A percentile compares a stretch with the other conserved stretches of the same genome.
Conservation (phyloP, 1,140 invertebrate species). For the Micrasema minimum region DNA sequence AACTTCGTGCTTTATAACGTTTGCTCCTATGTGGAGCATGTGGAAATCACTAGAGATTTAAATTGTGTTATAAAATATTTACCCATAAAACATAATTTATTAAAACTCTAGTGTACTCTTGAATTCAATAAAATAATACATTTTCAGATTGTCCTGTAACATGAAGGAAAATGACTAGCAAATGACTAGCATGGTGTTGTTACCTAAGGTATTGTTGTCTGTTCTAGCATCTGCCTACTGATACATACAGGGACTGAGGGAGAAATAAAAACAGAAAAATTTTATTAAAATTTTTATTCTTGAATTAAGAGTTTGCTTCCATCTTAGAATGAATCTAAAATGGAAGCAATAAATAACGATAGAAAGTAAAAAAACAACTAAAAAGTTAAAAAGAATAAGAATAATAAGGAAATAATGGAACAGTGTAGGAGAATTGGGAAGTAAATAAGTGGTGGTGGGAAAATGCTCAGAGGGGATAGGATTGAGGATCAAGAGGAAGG, state of each 20-base stretch:
- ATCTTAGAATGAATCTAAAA: conserved; percentile 24
- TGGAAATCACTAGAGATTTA: no score
- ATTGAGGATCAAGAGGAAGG: neutral
- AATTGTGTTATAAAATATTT: no score
- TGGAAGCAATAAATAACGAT: conserved; percentile 32
- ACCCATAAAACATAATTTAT: no score
- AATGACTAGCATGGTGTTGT: neutral
- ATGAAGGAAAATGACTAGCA: neutral
- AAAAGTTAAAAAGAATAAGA: conserved; percentile 20
- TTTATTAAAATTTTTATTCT: conserved; percentile 28
- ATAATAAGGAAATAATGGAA: conserved; percentile 16
- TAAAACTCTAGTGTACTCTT: no score
- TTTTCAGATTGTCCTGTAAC: no score
- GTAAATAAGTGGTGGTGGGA: neutral
- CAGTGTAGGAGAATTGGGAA: neutral
- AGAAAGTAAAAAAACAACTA: conserved; percentile 19
- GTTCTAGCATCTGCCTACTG: no score
- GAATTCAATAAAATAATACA: no score
- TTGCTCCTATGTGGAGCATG: no score
- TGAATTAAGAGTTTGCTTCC: conserved; percentile 9
- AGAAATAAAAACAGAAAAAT: conserved; percentile 4
- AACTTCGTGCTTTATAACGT: no score
- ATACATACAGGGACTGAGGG: no score
- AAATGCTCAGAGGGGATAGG: neutral
- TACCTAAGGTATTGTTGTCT: no score